Base-by-base conservation (phyloP, 2,888 invertebrate species). In the Drosophila testacea region DNA sequence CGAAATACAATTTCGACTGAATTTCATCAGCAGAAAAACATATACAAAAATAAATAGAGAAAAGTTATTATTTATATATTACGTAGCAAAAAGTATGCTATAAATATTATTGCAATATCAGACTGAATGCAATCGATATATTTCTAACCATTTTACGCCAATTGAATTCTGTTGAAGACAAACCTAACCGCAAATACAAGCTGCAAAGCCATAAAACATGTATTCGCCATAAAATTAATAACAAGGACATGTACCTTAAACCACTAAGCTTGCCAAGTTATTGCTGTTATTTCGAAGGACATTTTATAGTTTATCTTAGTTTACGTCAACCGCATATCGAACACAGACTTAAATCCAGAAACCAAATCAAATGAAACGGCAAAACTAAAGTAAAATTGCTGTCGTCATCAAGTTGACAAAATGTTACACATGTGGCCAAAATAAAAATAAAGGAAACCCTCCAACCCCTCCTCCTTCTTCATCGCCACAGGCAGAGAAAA, bases 401-500 rank as follows among this genome's bases (percentile, higher is more conserved):
- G 39, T 22, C 68, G 69, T 64, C 74, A 61, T 75, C 73, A 56
- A 50, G 68, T 63, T 67, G 69, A 67, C 66, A 73, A 64, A 73
- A 60, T 77, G 61, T 48, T 64, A 56, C 54, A 59, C 39, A 64
- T 66, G 62, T 59, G 62, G 16, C 39, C 42, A 9, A 54, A 52
- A 48, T 30, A 41, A 41, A 39, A 38, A n/a, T n/a, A 54, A 34
- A 44, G 11, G 2, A 16, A 10, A 39, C 30, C 7, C 30, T 16
- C 30, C 38, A 2, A 16, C 22, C n/a, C 9, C n/a, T 10, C 10
- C 42, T 28, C 13, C 10, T 22, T n/a, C 36, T 27, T 4, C 4
- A 1, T 10, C 11, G 4, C 32, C 2, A 9, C 9, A 42, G 5
- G 10, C 9, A 9, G 13, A 27, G n/a, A 36, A 52, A 30, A 54